Evolutionary conservation across 1,140 invertebrate genomes (phyloP).

Genomic region (Chironomus tepperi): DNA sequence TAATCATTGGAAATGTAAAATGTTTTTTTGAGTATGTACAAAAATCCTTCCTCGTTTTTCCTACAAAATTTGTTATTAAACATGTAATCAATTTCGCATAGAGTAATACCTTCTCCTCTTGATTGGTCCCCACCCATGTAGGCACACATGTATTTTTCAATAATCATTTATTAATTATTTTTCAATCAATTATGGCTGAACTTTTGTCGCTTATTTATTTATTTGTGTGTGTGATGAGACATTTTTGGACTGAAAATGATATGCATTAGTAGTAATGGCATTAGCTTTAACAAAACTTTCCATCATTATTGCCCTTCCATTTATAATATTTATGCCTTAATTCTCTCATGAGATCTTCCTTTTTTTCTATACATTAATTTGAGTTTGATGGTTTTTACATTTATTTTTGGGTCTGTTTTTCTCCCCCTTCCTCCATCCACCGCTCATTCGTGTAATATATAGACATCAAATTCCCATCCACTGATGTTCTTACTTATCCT

Average conservation of each 20-base stretch:
- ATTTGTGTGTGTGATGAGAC: no score
- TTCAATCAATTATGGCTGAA: not conserved
- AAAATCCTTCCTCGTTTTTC: not conserved
- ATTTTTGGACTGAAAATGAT: no score
- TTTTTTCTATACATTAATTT: conserved; percentile 11
- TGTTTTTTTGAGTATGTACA: no score
- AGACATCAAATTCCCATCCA: not conserved
- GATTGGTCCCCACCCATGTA: no score
- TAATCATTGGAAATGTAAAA: not conserved
- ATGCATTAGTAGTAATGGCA: no score
- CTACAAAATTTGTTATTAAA: not conserved
- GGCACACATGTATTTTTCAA: not conserved
- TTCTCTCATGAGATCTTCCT: not conserved
- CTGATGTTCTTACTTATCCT: not conserved
- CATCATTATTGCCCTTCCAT: no score
- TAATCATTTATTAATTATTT: conserved; percentile 15
- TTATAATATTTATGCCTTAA: not conserved
- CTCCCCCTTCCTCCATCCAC: not conserved
- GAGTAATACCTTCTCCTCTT: no score
- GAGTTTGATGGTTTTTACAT: not conserved
- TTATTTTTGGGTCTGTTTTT: not conserved
- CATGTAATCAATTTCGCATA: no score
- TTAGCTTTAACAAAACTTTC: no score
- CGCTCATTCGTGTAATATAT: not conserved
- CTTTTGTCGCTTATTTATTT: not conserved